Evolutionary conservation across 1,140 invertebrate genomes (phyloP).

Genomic region (Euura lappo): DNA sequence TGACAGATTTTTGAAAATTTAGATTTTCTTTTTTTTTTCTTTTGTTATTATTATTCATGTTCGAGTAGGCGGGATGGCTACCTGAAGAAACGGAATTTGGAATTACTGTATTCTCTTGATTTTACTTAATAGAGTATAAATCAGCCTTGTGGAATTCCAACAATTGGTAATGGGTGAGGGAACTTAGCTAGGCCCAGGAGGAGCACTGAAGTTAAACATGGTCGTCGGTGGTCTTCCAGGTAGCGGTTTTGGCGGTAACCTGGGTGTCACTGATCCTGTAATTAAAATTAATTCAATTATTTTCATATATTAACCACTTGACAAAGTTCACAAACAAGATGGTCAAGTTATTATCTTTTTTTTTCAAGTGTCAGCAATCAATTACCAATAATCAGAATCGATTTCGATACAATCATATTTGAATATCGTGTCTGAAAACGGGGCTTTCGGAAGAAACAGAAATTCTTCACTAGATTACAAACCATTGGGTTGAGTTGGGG

Average conservation of each 20-base stretch:
- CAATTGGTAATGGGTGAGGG: constrained; percentile 20
- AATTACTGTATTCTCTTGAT: neutral
- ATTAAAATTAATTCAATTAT: constrained; percentile 28
- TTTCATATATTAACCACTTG: too few relatives aligned
- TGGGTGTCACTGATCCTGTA: constrained; percentile 55
- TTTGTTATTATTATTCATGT: too few relatives aligned
- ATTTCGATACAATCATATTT: too few relatives aligned
- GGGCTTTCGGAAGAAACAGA: too few relatives aligned
- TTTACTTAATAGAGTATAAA: constrained; percentile 5
- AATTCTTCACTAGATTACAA: constrained; percentile 10
- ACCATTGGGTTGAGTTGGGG: constrained; percentile 57
- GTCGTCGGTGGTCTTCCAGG: constrained; percentile 53
- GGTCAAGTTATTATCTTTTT: too few relatives aligned
- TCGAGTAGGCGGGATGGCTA: neutral
- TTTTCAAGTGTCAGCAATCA: too few relatives aligned
- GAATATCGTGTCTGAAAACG: too few relatives aligned
- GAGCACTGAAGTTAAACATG: constrained; percentile 59
- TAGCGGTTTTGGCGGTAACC: constrained; percentile 59
- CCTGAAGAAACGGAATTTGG: neutral
- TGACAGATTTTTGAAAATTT: too few relatives aligned
- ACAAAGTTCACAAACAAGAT: too few relatives aligned
- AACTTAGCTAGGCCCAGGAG: constrained; percentile 55
- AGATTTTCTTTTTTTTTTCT: too few relatives aligned
- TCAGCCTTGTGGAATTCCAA: constrained; percentile 2
- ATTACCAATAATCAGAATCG: too few relatives aligned